A percentile compares a stretch with the other conserved stretches of the same genome.
Evolutionary conservation across 37 sponge, comb jelly and placozoan genomes (phyloP).

Genomic region (Oopsacas minuta): DNA sequence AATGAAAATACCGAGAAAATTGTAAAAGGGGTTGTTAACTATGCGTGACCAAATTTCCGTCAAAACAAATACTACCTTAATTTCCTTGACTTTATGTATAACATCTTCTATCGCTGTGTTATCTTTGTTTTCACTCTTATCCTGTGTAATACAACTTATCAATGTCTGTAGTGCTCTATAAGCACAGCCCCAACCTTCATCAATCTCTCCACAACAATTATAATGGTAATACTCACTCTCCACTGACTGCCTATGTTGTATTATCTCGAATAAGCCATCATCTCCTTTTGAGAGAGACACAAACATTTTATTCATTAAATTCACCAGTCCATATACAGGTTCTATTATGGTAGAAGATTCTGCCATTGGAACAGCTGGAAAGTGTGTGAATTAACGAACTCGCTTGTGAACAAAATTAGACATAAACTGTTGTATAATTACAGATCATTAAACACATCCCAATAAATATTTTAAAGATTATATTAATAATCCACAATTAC

Average conservation of each 20-base stretch:
- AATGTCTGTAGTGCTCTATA: background rate
- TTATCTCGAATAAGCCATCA: background rate
- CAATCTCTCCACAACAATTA: background rate
- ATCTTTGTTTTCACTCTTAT: background rate
- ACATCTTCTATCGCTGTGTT: background rate
- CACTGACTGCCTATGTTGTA: background rate
- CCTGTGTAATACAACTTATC: background rate
- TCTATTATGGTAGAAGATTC: background rate
- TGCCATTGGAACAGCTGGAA: too few species aligned
- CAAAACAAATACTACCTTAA: background rate
- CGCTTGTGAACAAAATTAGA: background rate
- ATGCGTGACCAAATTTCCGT: too few species aligned
- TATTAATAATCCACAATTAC: background rate
- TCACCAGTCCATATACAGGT: background rate
- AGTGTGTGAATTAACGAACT: too few species aligned
- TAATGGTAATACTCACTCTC: background rate
- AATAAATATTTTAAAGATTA: background rate
- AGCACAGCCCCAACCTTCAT: constrained; percentile 9
- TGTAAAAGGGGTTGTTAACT: too few species aligned
- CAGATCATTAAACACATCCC: background rate
- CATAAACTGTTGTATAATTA: background rate
- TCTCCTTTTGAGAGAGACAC: background rate
- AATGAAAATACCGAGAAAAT: too few species aligned
- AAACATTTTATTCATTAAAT: background rate
- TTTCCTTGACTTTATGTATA: background rate